Evolutionary conservation across 2,888 invertebrate genomes (phyloP).

Genomic region (Poecilus cupreus): DNA sequence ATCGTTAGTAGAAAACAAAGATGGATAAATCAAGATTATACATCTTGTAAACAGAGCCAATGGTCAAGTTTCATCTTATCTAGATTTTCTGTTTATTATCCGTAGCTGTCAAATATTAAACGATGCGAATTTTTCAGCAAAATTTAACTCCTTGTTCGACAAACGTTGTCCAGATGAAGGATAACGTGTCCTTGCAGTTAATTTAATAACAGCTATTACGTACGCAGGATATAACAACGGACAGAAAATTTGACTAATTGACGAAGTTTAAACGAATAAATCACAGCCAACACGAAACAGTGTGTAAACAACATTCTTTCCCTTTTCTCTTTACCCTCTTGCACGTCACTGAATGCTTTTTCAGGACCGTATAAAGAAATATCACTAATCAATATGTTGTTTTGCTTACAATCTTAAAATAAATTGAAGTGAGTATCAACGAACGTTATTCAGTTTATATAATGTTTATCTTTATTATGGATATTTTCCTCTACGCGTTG

Average conservation of each 20-base stretch:
- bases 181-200: constrained; percentile 2
- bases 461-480: no score
- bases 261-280: constrained; percentile 50
- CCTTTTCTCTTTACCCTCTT: neutral
- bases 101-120: neutral
- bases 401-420: no score
- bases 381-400: no score
- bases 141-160: neutral
- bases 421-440: no score
- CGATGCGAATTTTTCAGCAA: neutral
- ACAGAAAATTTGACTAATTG: constrained; percentile 44
- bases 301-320: constrained; percentile 26
- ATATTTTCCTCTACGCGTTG: no score
- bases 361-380: neutral
- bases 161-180: neutral
- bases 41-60: no score
- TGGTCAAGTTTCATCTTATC: neutral
- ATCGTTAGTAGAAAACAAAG: no score
- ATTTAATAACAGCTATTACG: constrained; percentile 35
- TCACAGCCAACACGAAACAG: constrained; percentile 18
- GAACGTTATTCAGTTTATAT: no score
- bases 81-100: neutral
- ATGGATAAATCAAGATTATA: no score
- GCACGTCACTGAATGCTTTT: neutral
- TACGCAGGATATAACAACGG: neutral